A percentile compares a stretch with the other conserved stretches of the same genome.
Evolutionary conservation across 53 echinoderm and acorn worm species (phyloP).

Genomic region (Echinarachnius parma): DNA sequence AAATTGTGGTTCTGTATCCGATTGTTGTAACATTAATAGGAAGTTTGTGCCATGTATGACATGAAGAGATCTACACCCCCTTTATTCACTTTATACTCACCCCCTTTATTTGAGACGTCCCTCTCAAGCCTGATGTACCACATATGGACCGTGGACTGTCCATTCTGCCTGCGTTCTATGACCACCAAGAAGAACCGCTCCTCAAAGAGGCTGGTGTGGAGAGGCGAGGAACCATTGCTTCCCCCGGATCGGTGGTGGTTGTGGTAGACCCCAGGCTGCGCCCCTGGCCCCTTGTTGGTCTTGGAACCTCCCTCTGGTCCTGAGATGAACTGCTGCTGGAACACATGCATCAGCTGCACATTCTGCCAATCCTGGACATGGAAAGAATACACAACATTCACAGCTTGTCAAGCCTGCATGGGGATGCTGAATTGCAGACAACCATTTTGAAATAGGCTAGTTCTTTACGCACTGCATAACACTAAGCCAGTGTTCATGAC

Average conservation of each 20-base stretch:
- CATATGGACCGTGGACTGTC: conserved; percentile 85
- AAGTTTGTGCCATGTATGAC: no score
- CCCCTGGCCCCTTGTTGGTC: neutral
- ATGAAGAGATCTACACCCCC: no score
- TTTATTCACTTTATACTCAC: no score
- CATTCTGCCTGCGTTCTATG: conserved; percentile 62
- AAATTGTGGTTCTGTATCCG: no score
- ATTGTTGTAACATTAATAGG: no score
- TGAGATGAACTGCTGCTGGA: conserved; percentile 85
- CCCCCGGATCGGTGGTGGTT: conserved; percentile 1
- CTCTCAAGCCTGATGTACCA: conserved; percentile 91
- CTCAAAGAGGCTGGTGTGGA: conserved; percentile 67
- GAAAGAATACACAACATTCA: no score
- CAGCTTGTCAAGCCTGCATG: no score
- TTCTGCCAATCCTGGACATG: conserved; percentile 97
- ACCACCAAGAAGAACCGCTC: conserved; percentile 97
- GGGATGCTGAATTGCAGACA: no score
- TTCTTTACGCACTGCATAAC: no score
- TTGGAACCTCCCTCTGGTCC: conserved; percentile 38
- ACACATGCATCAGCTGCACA: conserved; percentile 97
- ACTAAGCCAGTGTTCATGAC: no score
- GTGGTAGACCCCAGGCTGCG: neutral
- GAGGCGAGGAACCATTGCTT: conserved; percentile 37
- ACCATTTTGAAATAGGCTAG: no score
- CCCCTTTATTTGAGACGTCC: conserved; percentile 47